Percentiles rank a stretch among this genome's conserved stretches.
Evolutionary conservation across 2,797 vertebrate genomes (phyloP).

Genomic region (Acomys russatus): DNA sequence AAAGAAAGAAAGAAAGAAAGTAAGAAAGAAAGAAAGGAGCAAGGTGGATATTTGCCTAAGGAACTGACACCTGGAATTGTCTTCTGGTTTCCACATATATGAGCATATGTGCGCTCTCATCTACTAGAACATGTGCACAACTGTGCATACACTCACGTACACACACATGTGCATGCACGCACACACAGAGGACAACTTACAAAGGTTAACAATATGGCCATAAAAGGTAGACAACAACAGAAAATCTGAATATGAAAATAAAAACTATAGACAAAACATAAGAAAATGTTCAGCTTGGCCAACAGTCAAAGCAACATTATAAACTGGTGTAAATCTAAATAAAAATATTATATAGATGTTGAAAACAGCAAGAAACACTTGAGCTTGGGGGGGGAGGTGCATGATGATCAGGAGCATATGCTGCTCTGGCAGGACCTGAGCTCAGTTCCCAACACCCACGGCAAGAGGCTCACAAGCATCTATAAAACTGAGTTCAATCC

Average conservation of each 20-base stretch:
- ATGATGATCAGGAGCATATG: background rate
- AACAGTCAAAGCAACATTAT: constrained; percentile 52
- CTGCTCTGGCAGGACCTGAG: background rate
- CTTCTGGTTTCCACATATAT: background rate
- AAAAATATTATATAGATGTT: background rate
- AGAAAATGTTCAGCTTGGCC: constrained; percentile 27
- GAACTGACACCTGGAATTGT: background rate
- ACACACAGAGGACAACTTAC: background rate
- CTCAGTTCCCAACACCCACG: background rate
- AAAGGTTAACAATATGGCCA: background rate
- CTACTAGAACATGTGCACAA: background rate
- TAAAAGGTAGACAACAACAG: background rate
- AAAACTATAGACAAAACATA: background rate
- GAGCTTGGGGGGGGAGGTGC: background rate
- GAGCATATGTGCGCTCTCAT: background rate
- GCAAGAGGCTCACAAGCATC: background rate
- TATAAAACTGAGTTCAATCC: too few species aligned
- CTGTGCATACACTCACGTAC: background rate
- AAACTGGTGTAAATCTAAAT: constrained; percentile 52
- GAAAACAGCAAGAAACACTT: constrained; percentile 25
- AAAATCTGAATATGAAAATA: background rate
- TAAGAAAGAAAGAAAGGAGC: too few species aligned
- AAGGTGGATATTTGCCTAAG: background rate
- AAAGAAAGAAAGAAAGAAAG: background rate
- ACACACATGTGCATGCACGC: background rate